Percentiles rank a stretch among this genome's conserved stretches.
phyloP scores from a whole-genome alignment of 1,140 invertebrate genomes.

The Diorhabda carinulata region DNA sequence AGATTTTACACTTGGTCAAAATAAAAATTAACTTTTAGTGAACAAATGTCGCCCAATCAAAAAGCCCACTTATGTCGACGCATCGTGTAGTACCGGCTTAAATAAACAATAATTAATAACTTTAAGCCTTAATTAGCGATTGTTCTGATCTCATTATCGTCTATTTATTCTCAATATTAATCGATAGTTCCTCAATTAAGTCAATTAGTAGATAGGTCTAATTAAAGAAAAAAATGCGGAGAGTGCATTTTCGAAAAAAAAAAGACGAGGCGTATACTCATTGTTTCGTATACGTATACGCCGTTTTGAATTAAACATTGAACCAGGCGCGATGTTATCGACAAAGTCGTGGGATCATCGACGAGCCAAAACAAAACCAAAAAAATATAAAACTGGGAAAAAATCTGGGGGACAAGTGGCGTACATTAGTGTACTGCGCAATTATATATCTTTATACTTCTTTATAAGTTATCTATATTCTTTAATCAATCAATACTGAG shows the following conservation, averaged over 20 bases:
- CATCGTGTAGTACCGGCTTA: too few species aligned
- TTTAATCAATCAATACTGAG: too few species aligned
- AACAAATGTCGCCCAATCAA: too few species aligned
- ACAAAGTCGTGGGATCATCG: background rate
- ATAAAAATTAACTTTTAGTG: too few species aligned
- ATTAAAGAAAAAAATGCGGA: background rate
- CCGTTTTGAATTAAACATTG: conserved; percentile 1
- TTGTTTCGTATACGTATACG: conserved; percentile 1
- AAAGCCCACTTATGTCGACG: too few species aligned
- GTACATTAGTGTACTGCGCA: too few species aligned
- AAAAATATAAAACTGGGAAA: background rate
- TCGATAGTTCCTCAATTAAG: background rate
- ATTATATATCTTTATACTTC: too few species aligned
- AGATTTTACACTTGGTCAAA: too few species aligned
- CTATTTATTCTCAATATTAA: background rate
- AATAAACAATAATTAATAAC: too few species aligned
- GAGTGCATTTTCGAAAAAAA: background rate
- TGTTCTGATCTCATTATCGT: background rate
- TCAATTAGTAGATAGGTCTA: background rate
- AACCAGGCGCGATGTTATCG: background rate
- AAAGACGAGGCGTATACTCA: background rate
- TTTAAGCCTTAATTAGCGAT: background rate
- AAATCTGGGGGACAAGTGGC: too few species aligned
- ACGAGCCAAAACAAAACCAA: background rate
- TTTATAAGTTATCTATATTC: too few species aligned